Conservation (phyloP, 92 coral and sea anemone genomes). For the Epizoanthus rinbou region DNA sequence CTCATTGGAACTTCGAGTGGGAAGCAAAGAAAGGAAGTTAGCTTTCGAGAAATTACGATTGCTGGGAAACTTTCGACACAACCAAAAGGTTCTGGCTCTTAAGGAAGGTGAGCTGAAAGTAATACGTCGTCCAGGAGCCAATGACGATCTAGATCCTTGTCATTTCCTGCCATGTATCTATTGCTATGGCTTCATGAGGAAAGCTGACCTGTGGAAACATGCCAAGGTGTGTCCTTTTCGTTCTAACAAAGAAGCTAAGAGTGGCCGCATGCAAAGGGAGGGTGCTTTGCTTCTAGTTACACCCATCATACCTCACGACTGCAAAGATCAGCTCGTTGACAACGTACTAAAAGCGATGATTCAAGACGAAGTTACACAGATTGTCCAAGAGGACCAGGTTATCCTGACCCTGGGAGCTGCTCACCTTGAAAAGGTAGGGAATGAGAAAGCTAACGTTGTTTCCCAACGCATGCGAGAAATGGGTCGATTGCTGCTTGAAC, state of each 20-base stretch:
- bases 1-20: too few species aligned
- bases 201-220: constrained; percentile 54
- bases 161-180: constrained; percentile 30
- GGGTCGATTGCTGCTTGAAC: constrained; percentile 14
- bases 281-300: neutral
- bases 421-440: constrained; percentile 35
- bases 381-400: constrained; percentile 12
- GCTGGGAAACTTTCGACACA: too few species aligned
- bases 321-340: neutral
- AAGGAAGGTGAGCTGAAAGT: neutral
- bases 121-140: neutral
- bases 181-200: constrained; percentile 53
- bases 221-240: neutral
- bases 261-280: neutral
- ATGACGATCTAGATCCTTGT: too few species aligned
- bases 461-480: constrained; percentile 62
- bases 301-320: neutral
- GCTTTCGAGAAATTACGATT: too few species aligned
- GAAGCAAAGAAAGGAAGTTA: too few species aligned
- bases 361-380: constrained; percentile 29
- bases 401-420: constrained; percentile 42
- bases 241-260: neutral
- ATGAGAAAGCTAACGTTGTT: constrained; percentile 16
- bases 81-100: too few species aligned
- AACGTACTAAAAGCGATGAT: constrained; percentile 31